phyloP scores from a whole-genome alignment of 2,113 vertebrate species.

The Picathartes gymnocephalus region DNA sequence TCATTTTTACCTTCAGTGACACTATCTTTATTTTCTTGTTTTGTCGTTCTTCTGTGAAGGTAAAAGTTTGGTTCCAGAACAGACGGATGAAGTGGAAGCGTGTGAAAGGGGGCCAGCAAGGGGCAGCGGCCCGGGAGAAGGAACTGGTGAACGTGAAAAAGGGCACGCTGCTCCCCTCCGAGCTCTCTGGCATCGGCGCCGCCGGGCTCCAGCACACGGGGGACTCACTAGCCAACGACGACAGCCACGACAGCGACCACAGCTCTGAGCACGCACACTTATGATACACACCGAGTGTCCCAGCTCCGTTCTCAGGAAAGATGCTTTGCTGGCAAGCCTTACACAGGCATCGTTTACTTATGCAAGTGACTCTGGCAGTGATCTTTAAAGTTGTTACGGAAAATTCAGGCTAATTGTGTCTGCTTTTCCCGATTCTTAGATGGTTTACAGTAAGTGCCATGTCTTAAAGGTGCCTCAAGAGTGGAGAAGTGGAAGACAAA shows the following conservation, averaged over 20 bases:
- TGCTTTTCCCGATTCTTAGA: conserved; percentile 65
- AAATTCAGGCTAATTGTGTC: conserved; percentile 57
- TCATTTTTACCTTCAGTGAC: neutral
- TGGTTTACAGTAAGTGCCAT: conserved; percentile 70
- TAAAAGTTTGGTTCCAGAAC: conserved; percentile 99
- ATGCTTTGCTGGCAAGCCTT: conserved; percentile 69
- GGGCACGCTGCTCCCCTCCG: conserved; percentile 90
- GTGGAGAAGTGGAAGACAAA: conserved; percentile 66
- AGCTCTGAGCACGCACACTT: conserved; percentile 96
- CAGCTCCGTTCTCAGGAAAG: conserved; percentile 84
- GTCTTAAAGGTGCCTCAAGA: conserved; percentile 67
- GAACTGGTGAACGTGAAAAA: conserved; percentile 98
- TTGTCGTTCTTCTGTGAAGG: conserved; percentile 69
- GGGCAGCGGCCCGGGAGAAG: conserved; percentile 91
- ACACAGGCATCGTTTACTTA: conserved; percentile 68
- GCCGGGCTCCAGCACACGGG: conserved; percentile 86
- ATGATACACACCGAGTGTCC: conserved; percentile 75
- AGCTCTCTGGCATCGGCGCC: conserved; percentile 88
- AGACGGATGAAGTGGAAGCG: conserved; percentile 98
- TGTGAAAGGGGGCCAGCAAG: conserved; percentile 97
- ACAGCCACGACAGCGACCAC: conserved; percentile 97
- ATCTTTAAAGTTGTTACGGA: conserved; percentile 34
- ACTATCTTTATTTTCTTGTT: neutral
- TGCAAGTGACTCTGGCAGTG: conserved; percentile 61
- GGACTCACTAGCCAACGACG: conserved; percentile 91